Evolutionary conservation across 2,888 invertebrate genomes (phyloP).

Genomic region (Pelosia muscerda): DNA sequence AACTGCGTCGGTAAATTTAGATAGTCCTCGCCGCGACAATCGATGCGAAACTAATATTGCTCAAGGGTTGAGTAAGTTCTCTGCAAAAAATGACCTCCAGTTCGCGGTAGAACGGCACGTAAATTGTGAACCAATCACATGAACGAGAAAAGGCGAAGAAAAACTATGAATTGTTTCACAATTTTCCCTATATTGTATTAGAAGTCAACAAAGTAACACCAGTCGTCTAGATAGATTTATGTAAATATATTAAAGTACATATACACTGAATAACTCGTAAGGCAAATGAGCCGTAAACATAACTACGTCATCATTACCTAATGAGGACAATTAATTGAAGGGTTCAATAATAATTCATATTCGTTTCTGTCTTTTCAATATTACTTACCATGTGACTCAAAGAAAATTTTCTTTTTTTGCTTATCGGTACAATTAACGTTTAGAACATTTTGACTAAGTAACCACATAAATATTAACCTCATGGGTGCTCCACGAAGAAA

Average conservation of each 20-base stretch:
- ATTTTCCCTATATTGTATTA: constrained; percentile 9
- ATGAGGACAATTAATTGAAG: too few relatives aligned
- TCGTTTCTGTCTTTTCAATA: too few relatives aligned
- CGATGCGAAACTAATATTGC: constrained; percentile 31
- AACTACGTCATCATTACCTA: too few relatives aligned
- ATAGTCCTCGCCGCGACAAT: constrained; percentile 17
- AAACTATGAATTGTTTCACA: constrained; percentile 28
- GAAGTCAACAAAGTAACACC: not conserved
- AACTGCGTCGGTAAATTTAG: not conserved
- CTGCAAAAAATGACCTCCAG: constrained; percentile 45
- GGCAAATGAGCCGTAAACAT: not conserved
- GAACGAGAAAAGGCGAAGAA: constrained; percentile 30
- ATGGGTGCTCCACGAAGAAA: not conserved
- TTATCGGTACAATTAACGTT: too few relatives aligned
- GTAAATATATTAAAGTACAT: not conserved
- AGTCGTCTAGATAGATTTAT: not conserved
- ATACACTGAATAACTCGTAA: not conserved
- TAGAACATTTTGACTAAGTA: too few relatives aligned
- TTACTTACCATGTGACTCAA: too few relatives aligned
- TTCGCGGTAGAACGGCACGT: constrained; percentile 27
- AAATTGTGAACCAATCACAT: constrained; percentile 35
- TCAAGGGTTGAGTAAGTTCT: constrained; percentile 27
- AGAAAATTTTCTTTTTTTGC: too few relatives aligned
- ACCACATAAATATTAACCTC: not conserved
- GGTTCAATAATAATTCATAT: too few relatives aligned